phyloP scores from a whole-genome alignment of 2,888 invertebrate genomes.

The Atethmia centrago region DNA sequence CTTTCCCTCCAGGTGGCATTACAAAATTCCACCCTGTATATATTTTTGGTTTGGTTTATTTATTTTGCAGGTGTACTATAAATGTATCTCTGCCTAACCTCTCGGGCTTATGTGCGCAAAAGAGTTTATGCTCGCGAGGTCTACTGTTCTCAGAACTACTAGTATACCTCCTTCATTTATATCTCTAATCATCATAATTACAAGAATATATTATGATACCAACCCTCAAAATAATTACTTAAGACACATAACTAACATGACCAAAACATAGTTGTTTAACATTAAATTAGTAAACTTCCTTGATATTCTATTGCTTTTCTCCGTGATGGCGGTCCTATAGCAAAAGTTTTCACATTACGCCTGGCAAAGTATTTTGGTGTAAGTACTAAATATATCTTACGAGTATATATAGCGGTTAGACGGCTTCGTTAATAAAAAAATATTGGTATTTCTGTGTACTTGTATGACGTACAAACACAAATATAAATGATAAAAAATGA shows the following conservation, averaged over 20 bases:
- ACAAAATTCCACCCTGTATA: too few relatives aligned
- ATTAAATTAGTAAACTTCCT: slow-evolving; percentile 84
- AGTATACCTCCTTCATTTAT: background rate
- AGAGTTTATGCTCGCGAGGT: too few relatives aligned
- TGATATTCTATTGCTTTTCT: slow-evolving; percentile 82
- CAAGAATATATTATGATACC: background rate
- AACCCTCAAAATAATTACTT: slow-evolving; percentile 36
- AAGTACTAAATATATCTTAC: slow-evolving; percentile 72
- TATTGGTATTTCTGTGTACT: slow-evolving; percentile 17
- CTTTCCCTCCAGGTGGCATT: too few relatives aligned
- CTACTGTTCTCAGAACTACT: too few relatives aligned
- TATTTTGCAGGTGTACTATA: too few relatives aligned
- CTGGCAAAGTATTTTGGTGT: slow-evolving; percentile 79
- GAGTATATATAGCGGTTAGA: slow-evolving; percentile 66
- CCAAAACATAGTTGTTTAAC: slow-evolving; percentile 79
- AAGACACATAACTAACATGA: slow-evolving; percentile 39
- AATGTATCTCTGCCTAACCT: too few relatives aligned
- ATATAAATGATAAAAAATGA: too few relatives aligned
- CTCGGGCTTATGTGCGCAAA: too few relatives aligned
- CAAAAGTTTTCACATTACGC: slow-evolving; percentile 85
- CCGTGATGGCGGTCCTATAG: slow-evolving; percentile 82
- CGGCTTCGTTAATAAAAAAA: slow-evolving; percentile 46
- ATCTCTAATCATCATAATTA: background rate
- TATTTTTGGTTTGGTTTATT: too few relatives aligned
- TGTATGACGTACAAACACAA: background rate